phyloP scores from a whole-genome alignment of 2,797 vertebrate species.

The Clarias laeviceps region DNA sequence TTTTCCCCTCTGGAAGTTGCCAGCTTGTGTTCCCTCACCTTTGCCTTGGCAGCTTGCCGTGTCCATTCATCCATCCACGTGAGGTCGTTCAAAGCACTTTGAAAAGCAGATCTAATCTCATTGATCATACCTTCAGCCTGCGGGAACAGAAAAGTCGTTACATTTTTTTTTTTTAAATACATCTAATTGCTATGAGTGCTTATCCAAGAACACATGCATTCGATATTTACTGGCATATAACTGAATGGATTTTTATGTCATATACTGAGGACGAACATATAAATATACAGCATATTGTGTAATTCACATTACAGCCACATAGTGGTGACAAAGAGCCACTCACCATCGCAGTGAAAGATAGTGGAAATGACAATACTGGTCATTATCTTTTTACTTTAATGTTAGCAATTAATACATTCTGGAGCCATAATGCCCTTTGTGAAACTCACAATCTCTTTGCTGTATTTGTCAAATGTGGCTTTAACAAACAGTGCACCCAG shows the following conservation, averaged over 20 bases:
- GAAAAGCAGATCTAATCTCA: conserved; percentile 88
- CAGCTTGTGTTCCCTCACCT: conserved; percentile 72
- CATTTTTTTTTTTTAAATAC: neutral
- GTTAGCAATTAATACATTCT: neutral
- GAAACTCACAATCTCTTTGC: conserved; percentile 91
- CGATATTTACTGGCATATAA: neutral
- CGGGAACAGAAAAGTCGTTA: neutral
- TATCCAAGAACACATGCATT: neutral
- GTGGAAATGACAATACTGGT: conserved; percentile 1
- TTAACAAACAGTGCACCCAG: conserved; percentile 95
- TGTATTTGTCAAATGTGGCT: conserved; percentile 92
- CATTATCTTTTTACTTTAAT: neutral
- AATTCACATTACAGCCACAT: conserved; percentile 34
- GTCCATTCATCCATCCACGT: conserved; percentile 94
- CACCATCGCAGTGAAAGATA: neutral
- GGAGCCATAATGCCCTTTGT: neutral
- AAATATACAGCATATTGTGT: neutral
- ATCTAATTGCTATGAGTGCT: neutral
- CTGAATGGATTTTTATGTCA: neutral
- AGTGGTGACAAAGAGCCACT: conserved; percentile 36
- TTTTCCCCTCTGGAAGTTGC: neutral
- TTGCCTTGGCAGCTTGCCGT: conserved; percentile 88
- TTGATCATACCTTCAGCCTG: conserved; percentile 96
- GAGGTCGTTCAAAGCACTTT: conserved; percentile 82
- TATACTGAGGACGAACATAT: neutral